Evolutionary conservation across 1,140 invertebrate species (phyloP), one percentile per base, ranked within the genome.

Genomic region (Lucilia cuprina): DNA sequence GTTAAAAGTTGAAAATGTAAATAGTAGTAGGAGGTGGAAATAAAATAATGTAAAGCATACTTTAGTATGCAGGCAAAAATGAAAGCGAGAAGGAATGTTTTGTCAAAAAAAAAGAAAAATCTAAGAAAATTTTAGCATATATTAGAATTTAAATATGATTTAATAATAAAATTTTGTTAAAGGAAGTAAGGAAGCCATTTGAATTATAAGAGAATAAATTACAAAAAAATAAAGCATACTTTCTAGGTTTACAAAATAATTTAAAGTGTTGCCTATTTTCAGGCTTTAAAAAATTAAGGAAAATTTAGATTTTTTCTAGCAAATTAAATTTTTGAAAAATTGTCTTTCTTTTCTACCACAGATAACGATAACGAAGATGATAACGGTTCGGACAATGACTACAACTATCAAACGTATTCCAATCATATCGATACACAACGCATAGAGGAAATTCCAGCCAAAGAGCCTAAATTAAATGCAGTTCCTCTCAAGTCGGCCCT

Each of bases 401-500:
- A 90, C 74, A 89, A 88, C 85, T 90, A 88, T 47, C 88, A 88
- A 83, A 93, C 93, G 84, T 94, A 95, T 90, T 93, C 93, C 2
- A 89, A 91, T 17, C 87, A 89, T 84, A 95, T 96, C 87, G 96
- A 97, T 89, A 96, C 96, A 49, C 94, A 94, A 19, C 93, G 95
- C 82, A 94, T 97, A 50, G 96, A 98, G 91, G 96, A 97, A 92
- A 97, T 98, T 84, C 96, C 96, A 83, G 96, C 97, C 83, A 97
- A 97, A 91, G 96, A 97, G 92, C 96, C 96, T 19, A 94, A 95
- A 88, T 95, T 96, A 89, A 96, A 97, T 92, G 96, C 96, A 84
- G 94, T 97, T 92, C 97, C 97, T 84, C 93, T 97, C 75, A 98
- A 98, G 90, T 97, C 96, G 30, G 97, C 97, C n/a, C 93, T 98